Evolutionary conservation across 2,888 invertebrate genomes (phyloP).

Genomic region (Ornithoptera priamus): DNA sequence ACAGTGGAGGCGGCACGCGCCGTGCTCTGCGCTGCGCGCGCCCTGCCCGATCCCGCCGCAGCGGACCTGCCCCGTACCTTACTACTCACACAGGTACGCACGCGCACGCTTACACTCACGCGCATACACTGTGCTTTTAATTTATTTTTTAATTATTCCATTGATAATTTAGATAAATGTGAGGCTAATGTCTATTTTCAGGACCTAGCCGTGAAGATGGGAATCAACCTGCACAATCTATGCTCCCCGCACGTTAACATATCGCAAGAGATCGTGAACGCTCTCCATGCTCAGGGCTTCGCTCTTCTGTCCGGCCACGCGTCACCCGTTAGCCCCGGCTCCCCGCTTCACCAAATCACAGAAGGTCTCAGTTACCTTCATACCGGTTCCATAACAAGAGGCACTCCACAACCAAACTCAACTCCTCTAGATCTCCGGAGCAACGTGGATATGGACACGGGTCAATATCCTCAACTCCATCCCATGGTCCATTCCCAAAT

Average conservation of each 20-base stretch:
- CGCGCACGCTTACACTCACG: not conserved
- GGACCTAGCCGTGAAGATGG: slow-evolving; percentile 76
- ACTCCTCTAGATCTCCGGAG: slow-evolving; percentile 79
- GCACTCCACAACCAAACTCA: slow-evolving; percentile 83
- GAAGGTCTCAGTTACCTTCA: slow-evolving; percentile 87
- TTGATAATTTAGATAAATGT: too few relatives aligned
- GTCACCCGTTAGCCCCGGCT: slow-evolving; percentile 55
- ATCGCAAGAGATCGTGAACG: slow-evolving; percentile 58
- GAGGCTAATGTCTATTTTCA: slow-evolving; percentile 35
- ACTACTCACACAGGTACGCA: slow-evolving; percentile 64
- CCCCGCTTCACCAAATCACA: slow-evolving; percentile 83
- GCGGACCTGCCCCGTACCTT: slow-evolving; percentile 64
- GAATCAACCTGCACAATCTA: slow-evolving; percentile 71
- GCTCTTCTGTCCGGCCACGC: slow-evolving; percentile 50
- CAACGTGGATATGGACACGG: slow-evolving; percentile 76
- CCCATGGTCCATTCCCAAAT: slow-evolving; percentile 70
- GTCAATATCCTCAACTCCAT: slow-evolving; percentile 59
- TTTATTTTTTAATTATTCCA: too few relatives aligned
- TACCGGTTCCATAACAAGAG: slow-evolving; percentile 84
- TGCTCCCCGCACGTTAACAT: slow-evolving; percentile 52
- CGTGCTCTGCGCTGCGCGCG: slow-evolving; percentile 62
- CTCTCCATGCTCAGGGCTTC: slow-evolving; percentile 54
- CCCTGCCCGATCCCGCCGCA: slow-evolving; percentile 66
- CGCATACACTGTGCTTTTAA: too few relatives aligned
- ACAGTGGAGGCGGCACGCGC: slow-evolving; percentile 71